Conservation (phyloP, 1,140 invertebrate genomes). For the Diorhabda carinulata region DNA sequence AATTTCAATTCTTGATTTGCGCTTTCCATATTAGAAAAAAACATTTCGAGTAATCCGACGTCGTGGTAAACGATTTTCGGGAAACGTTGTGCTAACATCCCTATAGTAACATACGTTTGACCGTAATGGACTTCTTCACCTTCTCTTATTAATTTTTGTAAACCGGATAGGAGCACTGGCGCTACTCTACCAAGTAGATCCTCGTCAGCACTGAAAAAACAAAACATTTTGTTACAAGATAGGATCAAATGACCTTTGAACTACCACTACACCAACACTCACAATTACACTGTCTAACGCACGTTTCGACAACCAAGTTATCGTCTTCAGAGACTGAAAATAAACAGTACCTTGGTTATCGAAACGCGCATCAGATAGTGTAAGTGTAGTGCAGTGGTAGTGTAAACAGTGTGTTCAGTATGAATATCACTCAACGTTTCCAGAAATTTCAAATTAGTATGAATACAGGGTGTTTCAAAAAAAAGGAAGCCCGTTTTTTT, state of each 20-base stretch:
- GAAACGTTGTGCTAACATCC: constrained; percentile 64
- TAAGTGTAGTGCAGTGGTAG: no score
- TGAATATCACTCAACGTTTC: no score
- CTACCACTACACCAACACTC: no score
- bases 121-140: constrained; percentile 59
- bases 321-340: no score
- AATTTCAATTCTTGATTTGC: constrained; percentile 50
- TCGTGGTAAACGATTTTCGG: constrained; percentile 68
- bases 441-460: no score
- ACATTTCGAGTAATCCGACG: constrained; percentile 58
- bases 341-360: no score
- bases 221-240: constrained; percentile 7
- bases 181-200: constrained; percentile 59
- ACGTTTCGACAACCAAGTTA: no score
- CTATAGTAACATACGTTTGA: constrained; percentile 73
- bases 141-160: constrained; percentile 67
- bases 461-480: no score
- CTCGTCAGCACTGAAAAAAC: constrained; percentile 56
- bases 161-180: constrained; percentile 63
- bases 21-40: constrained; percentile 62
- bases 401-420: no score
- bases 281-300: no score
- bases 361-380: no score
- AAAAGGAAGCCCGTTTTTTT: no score
- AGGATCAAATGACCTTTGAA: background rate